phyloP scores from a whole-genome alignment of 2,113 vertebrate genomes.

The Ammodytes marinus region DNA sequence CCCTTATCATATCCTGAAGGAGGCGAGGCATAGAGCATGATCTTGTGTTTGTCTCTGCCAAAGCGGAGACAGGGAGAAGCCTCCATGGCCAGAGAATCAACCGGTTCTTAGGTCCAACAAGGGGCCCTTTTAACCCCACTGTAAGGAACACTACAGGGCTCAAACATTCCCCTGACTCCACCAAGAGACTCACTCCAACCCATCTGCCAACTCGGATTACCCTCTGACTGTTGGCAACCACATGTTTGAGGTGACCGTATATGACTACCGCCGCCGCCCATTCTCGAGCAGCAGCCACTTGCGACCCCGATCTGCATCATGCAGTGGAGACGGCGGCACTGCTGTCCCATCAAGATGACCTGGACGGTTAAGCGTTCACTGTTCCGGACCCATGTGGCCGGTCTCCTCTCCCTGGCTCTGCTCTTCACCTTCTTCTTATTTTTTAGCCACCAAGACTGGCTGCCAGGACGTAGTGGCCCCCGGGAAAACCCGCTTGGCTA shows the following conservation, averaged over 20 bases:
- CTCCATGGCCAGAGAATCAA: constrained; percentile 58
- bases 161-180: constrained; percentile 80
- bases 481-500: constrained; percentile 94
- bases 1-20: constrained; percentile 67
- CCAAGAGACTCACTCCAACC: constrained; percentile 78
- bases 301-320: constrained; percentile 90
- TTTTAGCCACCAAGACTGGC: constrained; percentile 94
- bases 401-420: constrained; percentile 92
- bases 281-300: constrained; percentile 80
- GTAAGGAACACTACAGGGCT: constrained; percentile 85
- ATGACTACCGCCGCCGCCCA: constrained; percentile 69
- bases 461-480: constrained; percentile 88
- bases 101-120: constrained; percentile 82
- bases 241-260: constrained; percentile 81
- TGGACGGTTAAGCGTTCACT: constrained; percentile 95
- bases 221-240: constrained; percentile 76
- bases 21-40: constrained; percentile 64
- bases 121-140: constrained; percentile 58
- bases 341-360: constrained; percentile 96
- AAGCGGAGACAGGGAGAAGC: constrained; percentile 58
- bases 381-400: constrained; percentile 93
- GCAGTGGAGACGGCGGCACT: constrained; percentile 98
- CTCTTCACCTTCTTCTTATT: constrained; percentile 94
- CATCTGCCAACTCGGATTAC: constrained; percentile 79
- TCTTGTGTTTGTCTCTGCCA: constrained; percentile 66